A percentile compares a stretch with the other conserved stretches of the same genome.
Conservation (phyloP, 2,797 vertebrate genomes). For the Antennarius maculatus region DNA sequence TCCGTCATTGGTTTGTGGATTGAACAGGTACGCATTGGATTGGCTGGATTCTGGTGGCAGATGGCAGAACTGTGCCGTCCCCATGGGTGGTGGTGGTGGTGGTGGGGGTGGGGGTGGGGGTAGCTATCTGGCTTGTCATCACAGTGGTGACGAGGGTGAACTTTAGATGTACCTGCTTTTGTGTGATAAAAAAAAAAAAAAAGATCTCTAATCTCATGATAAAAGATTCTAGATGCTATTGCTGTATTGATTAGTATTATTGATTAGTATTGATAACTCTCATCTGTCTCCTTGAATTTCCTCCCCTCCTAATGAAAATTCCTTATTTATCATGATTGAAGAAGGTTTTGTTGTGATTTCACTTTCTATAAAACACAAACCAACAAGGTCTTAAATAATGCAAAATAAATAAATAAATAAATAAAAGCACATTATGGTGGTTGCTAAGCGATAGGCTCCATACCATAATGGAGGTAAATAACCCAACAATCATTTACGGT, state of each 20-base stretch:
- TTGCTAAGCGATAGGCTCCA: constrained; percentile 37
- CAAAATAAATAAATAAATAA: constrained; percentile 32
- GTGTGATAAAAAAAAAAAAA: constrained; percentile 45
- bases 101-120: constrained; percentile 53
- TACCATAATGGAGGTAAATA: constrained; percentile 31
- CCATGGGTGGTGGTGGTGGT: constrained; percentile 24
- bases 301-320: not conserved
- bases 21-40: constrained; percentile 62
- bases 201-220: constrained; percentile 3
- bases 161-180: constrained; percentile 56
- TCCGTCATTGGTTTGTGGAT: constrained; percentile 48
- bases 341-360: constrained; percentile 19
- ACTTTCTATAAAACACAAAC: constrained; percentile 24
- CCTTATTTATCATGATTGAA: constrained; percentile 27
- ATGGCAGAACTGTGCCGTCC: constrained; percentile 73
- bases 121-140: constrained; percentile 66
- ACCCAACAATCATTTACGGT: constrained; percentile 28
- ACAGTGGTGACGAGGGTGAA: constrained; percentile 50
- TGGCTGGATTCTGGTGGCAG: constrained; percentile 70
- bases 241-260: not conserved
- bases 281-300: too few relatives aligned
- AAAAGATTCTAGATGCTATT: constrained; percentile 13
- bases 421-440: constrained; percentile 44
- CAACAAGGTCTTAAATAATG: constrained; percentile 24
- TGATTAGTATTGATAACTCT: too few relatives aligned